Conservation (phyloP, 2,113 vertebrate species). For the Proteles cristata region DNA sequence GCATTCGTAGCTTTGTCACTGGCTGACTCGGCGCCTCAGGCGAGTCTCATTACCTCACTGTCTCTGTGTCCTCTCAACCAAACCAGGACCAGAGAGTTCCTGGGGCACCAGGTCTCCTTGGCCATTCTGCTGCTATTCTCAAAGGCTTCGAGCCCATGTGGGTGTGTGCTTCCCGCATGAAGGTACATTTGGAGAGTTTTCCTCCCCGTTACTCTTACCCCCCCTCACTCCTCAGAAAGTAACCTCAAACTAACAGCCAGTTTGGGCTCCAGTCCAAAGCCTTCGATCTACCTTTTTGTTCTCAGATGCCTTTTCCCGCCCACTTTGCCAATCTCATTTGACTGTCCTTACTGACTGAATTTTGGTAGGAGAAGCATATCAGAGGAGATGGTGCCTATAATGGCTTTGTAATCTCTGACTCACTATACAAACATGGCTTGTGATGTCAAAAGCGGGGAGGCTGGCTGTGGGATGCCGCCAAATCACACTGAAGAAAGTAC, state of each 20-base stretch:
- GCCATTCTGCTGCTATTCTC: conserved; percentile 61
- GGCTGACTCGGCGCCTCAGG: not conserved
- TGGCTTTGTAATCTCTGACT: not conserved
- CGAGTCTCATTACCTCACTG: conserved; percentile 37
- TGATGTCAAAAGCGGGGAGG: not conserved
- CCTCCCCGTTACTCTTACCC: not conserved
- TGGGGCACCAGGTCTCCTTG: not conserved
- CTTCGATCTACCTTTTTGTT: conserved; percentile 66
- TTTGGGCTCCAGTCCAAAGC: conserved; percentile 58
- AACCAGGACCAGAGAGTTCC: not conserved
- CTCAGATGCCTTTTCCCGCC: conserved; percentile 66
- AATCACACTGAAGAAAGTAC: not conserved
- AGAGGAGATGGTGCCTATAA: not conserved
- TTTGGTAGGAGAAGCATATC: not conserved
- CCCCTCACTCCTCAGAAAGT: not conserved
- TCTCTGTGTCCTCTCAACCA: conserved; percentile 31
- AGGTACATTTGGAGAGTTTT: not conserved
- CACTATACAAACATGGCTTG: not conserved
- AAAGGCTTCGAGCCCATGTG: not conserved
- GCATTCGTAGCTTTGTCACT: not conserved
- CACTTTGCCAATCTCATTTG: not conserved
- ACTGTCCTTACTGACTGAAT: not conserved
- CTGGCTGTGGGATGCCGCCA: not conserved
- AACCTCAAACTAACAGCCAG: conserved; percentile 35
- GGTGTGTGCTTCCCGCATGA: not conserved